Percentiles rank a stretch among this genome's conserved stretches.
Evolutionary conservation across 2,888 invertebrate genomes (phyloP).

Genomic region (Siphlonurus alternatus): DNA sequence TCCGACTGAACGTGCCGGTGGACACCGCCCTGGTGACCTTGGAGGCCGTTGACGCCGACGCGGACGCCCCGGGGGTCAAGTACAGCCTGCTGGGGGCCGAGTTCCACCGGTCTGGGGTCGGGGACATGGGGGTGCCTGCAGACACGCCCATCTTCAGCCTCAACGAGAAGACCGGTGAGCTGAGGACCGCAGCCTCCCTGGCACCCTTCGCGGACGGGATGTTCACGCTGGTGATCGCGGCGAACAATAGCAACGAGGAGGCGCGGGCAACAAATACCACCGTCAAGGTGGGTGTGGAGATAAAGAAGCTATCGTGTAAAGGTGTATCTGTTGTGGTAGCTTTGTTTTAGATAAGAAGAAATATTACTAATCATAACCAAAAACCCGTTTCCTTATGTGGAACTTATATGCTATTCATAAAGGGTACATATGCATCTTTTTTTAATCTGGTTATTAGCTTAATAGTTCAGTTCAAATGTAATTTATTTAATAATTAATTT

Average conservation of each 20-base stretch:
- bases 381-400: too few species aligned
- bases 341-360: too few species aligned
- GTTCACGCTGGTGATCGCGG: constrained; percentile 29
- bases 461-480: too few species aligned
- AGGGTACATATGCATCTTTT: too few species aligned
- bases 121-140: constrained; percentile 6
- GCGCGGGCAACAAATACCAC: constrained; percentile 21
- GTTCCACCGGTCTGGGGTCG: constrained; percentile 26
- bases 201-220: constrained; percentile 47
- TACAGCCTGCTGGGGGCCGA: constrained; percentile 42
- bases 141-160: constrained; percentile 34
- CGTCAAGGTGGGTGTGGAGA: constrained; percentile 29
- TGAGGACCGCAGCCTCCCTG: constrained; percentile 48
- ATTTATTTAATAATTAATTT: too few species aligned
- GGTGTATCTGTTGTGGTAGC: too few species aligned
- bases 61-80: constrained; percentile 43
- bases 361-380: too few species aligned
- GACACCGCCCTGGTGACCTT: constrained; percentile 51
- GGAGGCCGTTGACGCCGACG: constrained; percentile 48
- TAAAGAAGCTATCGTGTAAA: neutral
- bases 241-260: constrained; percentile 19
- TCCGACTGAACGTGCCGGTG: constrained; percentile 54
- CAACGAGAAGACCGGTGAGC: constrained; percentile 49
- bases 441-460: too few species aligned
- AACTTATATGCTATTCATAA: too few species aligned